Percentiles rank a stretch among this genome's conserved stretches.
Evolutionary conservation across 1,140 invertebrate genomes (phyloP).

Genomic region (Drosophila ananassae): DNA sequence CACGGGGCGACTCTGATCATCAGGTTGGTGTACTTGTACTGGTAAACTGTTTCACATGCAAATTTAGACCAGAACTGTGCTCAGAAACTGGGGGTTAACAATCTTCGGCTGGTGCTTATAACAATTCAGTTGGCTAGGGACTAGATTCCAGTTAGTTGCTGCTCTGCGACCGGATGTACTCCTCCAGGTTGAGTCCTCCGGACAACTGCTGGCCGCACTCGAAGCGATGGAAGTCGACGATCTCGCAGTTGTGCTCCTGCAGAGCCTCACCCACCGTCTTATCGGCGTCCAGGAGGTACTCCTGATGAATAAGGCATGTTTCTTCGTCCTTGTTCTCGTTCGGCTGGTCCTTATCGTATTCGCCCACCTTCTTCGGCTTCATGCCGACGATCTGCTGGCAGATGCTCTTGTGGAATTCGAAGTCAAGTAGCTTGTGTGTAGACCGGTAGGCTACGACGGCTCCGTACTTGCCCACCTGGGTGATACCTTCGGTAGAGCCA

Average conservation of each 20-base stretch:
- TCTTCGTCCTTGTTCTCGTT: slow-evolving; percentile 88
- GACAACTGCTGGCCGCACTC: slow-evolving; percentile 89
- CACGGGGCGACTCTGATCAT: slow-evolving; percentile 15
- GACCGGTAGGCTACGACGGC: slow-evolving; percentile 89
- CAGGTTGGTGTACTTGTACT: slow-evolving; percentile 28
- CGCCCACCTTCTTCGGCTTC: slow-evolving; percentile 92
- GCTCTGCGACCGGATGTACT: slow-evolving; percentile 57
- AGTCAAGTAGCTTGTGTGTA: slow-evolving; percentile 81
- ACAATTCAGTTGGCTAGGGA: slow-evolving; percentile 47
- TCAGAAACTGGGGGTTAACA: slow-evolving; percentile 23
- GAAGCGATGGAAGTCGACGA: slow-evolving; percentile 93
- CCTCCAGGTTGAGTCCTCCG: slow-evolving; percentile 48
- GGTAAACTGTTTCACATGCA: slow-evolving; percentile 28
- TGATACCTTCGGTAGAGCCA: slow-evolving; percentile 80
- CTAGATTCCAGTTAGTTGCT: slow-evolving; percentile 50
- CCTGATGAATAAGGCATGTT: slow-evolving; percentile 91
- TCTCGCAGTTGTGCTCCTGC: slow-evolving; percentile 87
- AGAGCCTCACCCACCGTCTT: slow-evolving; percentile 90
- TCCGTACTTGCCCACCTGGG: slow-evolving; percentile 92
- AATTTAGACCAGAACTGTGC: slow-evolving; percentile 36
- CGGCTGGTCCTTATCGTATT: slow-evolving; percentile 87
- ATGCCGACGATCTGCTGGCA: slow-evolving; percentile 97
- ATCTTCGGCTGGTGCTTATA: slow-evolving; percentile 31
- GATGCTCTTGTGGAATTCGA: slow-evolving; percentile 88
- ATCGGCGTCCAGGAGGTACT: slow-evolving; percentile 92